phyloP scores from a whole-genome alignment of 1,140 invertebrate genomes.

The Elysia chlorotica region DNA sequence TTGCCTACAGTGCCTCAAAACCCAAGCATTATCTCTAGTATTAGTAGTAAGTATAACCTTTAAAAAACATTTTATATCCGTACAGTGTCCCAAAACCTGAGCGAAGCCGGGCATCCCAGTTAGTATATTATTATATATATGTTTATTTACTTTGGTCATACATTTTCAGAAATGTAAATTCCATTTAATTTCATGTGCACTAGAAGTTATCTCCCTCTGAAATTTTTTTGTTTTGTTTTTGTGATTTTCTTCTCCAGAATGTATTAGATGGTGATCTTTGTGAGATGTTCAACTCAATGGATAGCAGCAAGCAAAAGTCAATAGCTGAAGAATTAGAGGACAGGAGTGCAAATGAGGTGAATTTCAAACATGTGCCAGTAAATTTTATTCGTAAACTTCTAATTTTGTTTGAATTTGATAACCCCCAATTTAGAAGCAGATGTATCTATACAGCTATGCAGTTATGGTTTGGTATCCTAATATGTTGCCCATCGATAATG shows the following conservation, averaged over 20 bases:
- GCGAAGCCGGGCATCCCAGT: neutral
- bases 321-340: slow-evolving; percentile 95
- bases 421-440: neutral
- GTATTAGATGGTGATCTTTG: slow-evolving; percentile 99
- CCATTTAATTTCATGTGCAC: neutral
- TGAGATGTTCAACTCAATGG: slow-evolving; percentile 97
- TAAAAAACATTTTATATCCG: neutral
- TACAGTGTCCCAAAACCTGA: neutral
- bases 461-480: neutral
- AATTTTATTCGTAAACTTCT: neutral
- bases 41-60: no score
- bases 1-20: no score
- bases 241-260: slow-evolving; percentile 69
- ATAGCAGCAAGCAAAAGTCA: slow-evolving; percentile 89
- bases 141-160: no score
- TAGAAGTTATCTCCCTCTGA: neutral
- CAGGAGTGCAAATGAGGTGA: slow-evolving; percentile 90
- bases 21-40: no score
- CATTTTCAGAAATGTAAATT: neutral
- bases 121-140: no score
- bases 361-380: neutral
- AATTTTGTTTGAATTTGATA: neutral
- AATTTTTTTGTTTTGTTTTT: no score
- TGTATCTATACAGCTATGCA: neutral
- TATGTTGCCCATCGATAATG: neutral